Evolutionary conservation across 1,140 invertebrate genomes (phyloP).

Genomic region (Pseudoatta argentina): DNA sequence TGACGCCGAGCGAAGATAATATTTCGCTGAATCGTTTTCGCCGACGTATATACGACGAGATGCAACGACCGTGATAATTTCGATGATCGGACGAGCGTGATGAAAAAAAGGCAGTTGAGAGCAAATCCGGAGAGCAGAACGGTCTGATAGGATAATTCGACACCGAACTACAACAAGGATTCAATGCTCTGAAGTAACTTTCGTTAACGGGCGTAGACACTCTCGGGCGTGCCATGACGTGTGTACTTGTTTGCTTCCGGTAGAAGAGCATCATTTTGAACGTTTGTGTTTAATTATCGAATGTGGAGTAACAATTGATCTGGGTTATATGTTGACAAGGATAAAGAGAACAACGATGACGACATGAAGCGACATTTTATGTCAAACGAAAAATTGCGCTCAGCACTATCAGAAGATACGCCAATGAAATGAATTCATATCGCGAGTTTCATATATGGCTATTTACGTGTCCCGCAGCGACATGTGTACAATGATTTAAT

Average conservation of each 20-base stretch:
- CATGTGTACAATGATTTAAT: constrained; percentile 40
- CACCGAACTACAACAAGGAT: constrained; percentile 17
- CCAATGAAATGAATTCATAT: constrained; percentile 18
- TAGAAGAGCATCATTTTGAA: constrained; percentile 21
- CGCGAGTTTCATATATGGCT: background rate
- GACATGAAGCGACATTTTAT: constrained; percentile 11
- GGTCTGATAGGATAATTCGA: constrained; percentile 41
- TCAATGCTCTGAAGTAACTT: constrained; percentile 26
- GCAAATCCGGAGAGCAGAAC: background rate
- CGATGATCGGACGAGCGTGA: background rate
- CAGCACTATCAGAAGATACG: background rate
- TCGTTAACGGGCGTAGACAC: constrained; percentile 5
- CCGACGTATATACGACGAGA: background rate
- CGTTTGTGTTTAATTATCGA: constrained; percentile 49
- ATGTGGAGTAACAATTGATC: background rate
- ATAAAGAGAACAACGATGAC: background rate
- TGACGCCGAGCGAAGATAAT: constrained; percentile 24
- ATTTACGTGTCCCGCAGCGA: background rate
- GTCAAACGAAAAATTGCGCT: constrained; percentile 1
- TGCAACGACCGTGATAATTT: constrained; percentile 32
- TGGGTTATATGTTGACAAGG: background rate
- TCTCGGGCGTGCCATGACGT: background rate
- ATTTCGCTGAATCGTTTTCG: constrained; percentile 44
- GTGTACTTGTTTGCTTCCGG: constrained; percentile 11
- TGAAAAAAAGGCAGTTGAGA: background rate